Evolutionary conservation across 2,113 vertebrate species (phyloP).

Genomic region (Sciurus niger): DNA sequence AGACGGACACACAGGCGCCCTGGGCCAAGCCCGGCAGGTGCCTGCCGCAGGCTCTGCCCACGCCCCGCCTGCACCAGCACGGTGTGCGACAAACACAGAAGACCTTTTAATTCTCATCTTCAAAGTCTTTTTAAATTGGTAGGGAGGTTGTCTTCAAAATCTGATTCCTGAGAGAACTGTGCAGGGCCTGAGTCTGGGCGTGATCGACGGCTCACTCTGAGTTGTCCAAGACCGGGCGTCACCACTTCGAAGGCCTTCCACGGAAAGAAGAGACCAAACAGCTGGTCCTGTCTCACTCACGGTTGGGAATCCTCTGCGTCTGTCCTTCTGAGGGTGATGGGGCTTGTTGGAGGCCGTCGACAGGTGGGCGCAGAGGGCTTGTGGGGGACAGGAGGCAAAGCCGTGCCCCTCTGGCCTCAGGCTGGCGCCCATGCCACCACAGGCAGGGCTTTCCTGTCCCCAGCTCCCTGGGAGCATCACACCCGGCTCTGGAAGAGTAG

Average conservation of each 20-base stretch:
- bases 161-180: not conserved
- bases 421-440: not conserved
- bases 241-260: not conserved
- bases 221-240: not conserved
- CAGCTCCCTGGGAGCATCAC: accelerated
- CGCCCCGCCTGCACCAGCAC: not conserved
- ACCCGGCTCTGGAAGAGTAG: not conserved
- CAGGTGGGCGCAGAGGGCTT: not conserved
- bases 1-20: no score
- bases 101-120: not conserved
- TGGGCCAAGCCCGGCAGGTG: no score
- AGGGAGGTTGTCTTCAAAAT: not conserved
- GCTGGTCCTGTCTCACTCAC: no score
- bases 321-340: no score
- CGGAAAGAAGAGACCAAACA: no score
- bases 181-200: not conserved
- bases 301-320: no score
- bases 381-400: not conserved
- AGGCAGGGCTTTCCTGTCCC: no score
- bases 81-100: not conserved
- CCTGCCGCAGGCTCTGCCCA: no score
- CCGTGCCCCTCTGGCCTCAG: not conserved
- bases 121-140: not conserved
- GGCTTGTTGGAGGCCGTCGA: no score
- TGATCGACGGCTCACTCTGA: not conserved